Base-by-base conservation (phyloP, 2,888 invertebrate genomes). In the Andrena trimmerana region DNA sequence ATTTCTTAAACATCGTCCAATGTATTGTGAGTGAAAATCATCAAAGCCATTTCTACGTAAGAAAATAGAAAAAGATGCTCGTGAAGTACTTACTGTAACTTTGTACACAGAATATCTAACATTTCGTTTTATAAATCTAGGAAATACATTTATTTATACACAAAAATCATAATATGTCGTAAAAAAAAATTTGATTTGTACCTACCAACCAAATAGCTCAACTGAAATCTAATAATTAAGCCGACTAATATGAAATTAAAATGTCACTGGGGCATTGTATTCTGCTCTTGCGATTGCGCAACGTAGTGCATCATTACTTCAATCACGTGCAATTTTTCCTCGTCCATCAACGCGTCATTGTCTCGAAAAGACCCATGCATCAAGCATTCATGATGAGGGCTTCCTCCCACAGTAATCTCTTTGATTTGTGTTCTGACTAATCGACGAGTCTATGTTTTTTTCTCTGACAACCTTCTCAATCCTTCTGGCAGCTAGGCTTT, bases 381-480 rank as follows among this genome's bases (percentile, higher is more conserved):
- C 33, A 36, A 48, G 48, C 52, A 10, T 31, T n/a, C 20, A n/a
- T n/a, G 48, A 24, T 31, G 13, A 2, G 29, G 31, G 20, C 52
- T 67, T 16, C 33, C 52, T 20, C 66, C 29, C 36, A 73, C 66
- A 27, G 65, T 20, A 73, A 66, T 73, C n/a, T 66, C 16, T 20
- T n/a, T 20, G 29, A 29, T 33, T 68, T 57, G 3, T 33, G 54
- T 50, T 31, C 8, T 20, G 33, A 68, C 20, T 57, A 2, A 4
- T 36, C n/a, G 16, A 42, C 31, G 20, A 24, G 7, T 59, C 5
- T 7, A n/a, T n/a, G 60, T 60, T 7, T 6, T 29, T 24, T 31
- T 16, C 13, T 20, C 16, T 66, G n/a, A 16, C 42, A 42, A 16
- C 4, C 16, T 42, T 42, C 16, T 16, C 16, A 42, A 48, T 48